These are phyloP conservation scores for Oryzias woworae DNA, from an alignment of 2,113 vertebrate species.

Conservation along the genomic window DNA sequence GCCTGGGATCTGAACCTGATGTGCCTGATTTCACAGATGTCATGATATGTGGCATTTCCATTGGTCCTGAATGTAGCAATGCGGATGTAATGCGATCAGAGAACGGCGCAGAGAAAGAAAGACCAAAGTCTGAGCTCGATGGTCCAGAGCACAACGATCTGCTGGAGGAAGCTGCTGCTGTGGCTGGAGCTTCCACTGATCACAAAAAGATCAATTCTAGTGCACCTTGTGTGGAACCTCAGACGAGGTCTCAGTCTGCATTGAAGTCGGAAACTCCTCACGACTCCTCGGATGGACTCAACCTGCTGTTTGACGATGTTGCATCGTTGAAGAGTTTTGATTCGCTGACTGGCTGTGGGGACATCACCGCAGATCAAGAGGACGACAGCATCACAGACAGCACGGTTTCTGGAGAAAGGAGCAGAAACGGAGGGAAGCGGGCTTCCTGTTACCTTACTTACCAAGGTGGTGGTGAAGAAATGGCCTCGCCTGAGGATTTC, in stretches of 20 bases:
- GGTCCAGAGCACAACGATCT: conserved; percentile 21
- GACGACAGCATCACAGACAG: conserved; percentile 89
- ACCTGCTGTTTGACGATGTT: conserved; percentile 87
- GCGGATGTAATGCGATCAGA: conserved; percentile 39
- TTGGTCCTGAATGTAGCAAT: conserved; percentile 59
- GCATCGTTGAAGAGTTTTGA: conserved; percentile 97
- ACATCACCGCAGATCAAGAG: conserved; percentile 96
- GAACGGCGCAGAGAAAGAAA: conserved; percentile 28
- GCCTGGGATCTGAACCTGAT: conserved; percentile 68
- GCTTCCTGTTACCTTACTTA: conserved; percentile 93
- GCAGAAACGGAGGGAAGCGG: conserved; percentile 85
- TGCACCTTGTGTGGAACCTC: conserved; percentile 55
- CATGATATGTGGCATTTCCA: conserved; percentile 28
- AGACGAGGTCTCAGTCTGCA: conserved; percentile 60
- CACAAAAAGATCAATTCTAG: conserved; percentile 49
- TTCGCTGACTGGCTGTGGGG: conserved; percentile 94
- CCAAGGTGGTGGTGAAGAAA: conserved; percentile 96
- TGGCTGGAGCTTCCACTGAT: neutral
- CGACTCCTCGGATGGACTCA: conserved; percentile 84
- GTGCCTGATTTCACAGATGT: conserved; percentile 69
- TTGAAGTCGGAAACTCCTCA: conserved; percentile 51
- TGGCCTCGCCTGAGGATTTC: conserved; percentile 90
- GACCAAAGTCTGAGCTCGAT: conserved; percentile 35
- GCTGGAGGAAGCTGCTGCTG: conserved; percentile 7
- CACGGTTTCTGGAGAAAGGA: conserved; percentile 85